Conservation (phyloP, 2,888 invertebrate genomes). For the Diarsia brunnea region DNA sequence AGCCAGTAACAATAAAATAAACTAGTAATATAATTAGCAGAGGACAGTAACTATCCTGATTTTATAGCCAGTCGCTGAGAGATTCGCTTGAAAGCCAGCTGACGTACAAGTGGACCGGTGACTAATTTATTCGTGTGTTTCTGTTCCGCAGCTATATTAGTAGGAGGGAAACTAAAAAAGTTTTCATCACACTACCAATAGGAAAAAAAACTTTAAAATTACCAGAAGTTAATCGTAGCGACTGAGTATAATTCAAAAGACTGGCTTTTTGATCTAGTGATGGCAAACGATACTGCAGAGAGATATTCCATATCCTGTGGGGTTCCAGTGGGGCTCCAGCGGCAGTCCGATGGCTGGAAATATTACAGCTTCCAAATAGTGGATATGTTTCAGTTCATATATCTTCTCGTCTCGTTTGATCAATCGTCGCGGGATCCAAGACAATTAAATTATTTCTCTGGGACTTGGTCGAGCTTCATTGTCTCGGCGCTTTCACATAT, state of each 20-base stretch:
- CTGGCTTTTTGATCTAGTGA: not conserved
- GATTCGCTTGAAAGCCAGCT: conserved; percentile 28
- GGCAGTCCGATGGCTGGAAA: too few relatives aligned
- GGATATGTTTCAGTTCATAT: too few relatives aligned
- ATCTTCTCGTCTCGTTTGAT: too few relatives aligned
- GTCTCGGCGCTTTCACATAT: too few relatives aligned
- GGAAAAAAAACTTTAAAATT: not conserved
- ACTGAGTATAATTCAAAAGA: not conserved
- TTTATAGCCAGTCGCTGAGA: conserved; percentile 23
- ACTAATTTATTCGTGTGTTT: conserved; percentile 38
- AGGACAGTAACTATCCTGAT: conserved; percentile 41
- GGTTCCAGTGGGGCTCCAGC: not conserved
- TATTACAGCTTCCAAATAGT: too few relatives aligned
- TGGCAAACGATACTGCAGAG: not conserved
- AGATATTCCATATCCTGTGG: not conserved
- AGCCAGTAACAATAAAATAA: conserved; percentile 32
- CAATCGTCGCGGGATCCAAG: too few relatives aligned
- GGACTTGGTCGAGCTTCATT: too few relatives aligned
- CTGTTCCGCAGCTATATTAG: conserved; percentile 28
- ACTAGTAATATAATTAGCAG: conserved; percentile 34
- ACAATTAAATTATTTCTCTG: too few relatives aligned
- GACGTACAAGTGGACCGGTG: conserved; percentile 50
- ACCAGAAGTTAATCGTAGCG: not conserved
- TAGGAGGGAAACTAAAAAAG: conserved; percentile 8
- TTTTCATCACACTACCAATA: not conserved